Evolutionary conservation across 1,140 invertebrate species (phyloP).

Genomic region (Caerostris extrusa): DNA sequence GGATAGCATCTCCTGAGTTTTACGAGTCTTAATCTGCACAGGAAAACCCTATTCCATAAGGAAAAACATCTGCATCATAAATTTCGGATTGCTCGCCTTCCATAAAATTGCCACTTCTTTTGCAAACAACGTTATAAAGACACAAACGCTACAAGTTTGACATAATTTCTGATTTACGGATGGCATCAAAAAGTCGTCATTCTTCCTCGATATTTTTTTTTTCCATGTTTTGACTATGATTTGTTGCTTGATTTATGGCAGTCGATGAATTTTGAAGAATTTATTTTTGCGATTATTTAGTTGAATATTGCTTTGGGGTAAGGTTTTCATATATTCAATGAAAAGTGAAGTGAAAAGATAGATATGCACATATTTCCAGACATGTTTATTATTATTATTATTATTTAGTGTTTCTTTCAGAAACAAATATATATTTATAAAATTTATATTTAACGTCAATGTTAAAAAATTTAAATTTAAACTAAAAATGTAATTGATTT

Average conservation of each 20-base stretch:
- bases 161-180: conserved; percentile 41
- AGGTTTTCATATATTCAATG: neutral
- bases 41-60: conserved; percentile 20
- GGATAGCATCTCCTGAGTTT: conserved; percentile 44
- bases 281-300: neutral
- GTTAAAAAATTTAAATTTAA: too few species aligned
- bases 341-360: too few species aligned
- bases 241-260: neutral
- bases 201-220: neutral
- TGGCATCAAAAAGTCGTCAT: neutral
- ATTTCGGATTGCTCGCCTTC: conserved; percentile 50
- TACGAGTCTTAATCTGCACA: conserved; percentile 54
- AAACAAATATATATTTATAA: too few species aligned
- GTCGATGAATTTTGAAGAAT: neutral
- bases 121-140: conserved; percentile 11
- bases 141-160: conserved; percentile 25
- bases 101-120: neutral
- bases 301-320: neutral
- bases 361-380: too few species aligned
- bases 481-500: too few species aligned
- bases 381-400: too few species aligned
- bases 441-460: too few species aligned
- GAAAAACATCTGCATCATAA: conserved; percentile 68
- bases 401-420: too few species aligned
- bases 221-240: neutral